Base-by-base conservation (phyloP, 2,113 vertebrate species). In the Naja naja region DNA sequence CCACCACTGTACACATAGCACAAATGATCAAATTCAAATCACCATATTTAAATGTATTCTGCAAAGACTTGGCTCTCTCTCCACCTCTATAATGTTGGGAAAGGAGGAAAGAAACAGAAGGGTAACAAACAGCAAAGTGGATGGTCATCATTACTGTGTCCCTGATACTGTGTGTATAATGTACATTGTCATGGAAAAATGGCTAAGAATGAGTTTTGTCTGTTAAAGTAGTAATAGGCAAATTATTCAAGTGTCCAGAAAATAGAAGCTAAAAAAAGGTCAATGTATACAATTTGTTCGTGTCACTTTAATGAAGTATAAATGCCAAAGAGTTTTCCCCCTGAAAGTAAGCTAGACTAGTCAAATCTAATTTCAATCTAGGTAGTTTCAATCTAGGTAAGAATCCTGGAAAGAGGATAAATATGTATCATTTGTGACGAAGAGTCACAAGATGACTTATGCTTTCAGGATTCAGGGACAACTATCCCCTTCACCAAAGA, bases 221-320 rank as follows among this genome's bases (percentile, higher is more conserved):
- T 20, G 87, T 88, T 64, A 53, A 87, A 56, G 52, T 88, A 69
- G 45, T 53, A 69, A 92, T 88, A 87, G 39, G n/a, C 85, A 30
- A 92, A 88, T 53, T 69, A 52, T 64, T 92, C 64, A 47, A 69
- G 11, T 45, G 45, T 88, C 52, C 56, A 47, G 43, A 64, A 88
- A 88, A 60, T n/a, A 58, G 45, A 88, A 49, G n/a, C 56, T 53
- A 53, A 92, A 60, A 92, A 39, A 69, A 39, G 88, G 20, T 88
- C 43, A 64, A 10, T 87, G n/a, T 39, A 11, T 69, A 52, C 30
- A 39, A 9, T 58, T 25, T 43, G 30, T 60, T 92, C 14, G 47
- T 64, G 52, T 92, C 58, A 54, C 47, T 92, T 88, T 92, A 49
- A 88, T n/a, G 86, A 92, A 92, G 52, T 88, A 88, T 27, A 86